A percentile compares a stretch with the other conserved stretches of the same genome.
Conservation (phyloP, 2,113 vertebrate genomes). For the Cyrtonyx montezumae region DNA sequence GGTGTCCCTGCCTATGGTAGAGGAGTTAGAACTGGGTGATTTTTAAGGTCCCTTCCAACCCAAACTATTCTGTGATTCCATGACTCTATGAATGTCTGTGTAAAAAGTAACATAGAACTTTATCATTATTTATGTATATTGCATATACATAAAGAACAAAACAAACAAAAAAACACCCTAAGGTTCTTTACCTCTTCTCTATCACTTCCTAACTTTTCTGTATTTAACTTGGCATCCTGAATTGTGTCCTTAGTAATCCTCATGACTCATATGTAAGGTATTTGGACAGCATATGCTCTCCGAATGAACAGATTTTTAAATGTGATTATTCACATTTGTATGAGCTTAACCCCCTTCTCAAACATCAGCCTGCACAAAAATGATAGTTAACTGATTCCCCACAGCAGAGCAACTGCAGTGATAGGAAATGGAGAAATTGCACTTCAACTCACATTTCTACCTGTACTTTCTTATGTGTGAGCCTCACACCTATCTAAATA, state of each 20-base stretch:
- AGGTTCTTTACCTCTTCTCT: not conserved
- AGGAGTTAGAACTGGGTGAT: not conserved
- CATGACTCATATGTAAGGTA: not conserved
- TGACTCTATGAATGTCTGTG: not conserved
- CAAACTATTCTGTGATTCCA: not conserved
- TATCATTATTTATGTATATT: not conserved
- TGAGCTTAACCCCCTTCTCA: not conserved
- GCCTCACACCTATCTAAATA: not conserved
- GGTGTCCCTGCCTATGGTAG: not conserved
- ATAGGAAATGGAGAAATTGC: not conserved
- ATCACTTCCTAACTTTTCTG: not conserved
- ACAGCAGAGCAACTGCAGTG: not conserved
- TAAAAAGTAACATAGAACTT: not conserved
- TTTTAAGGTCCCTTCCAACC: not conserved
- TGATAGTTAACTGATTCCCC: not conserved
- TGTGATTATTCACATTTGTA: not conserved
- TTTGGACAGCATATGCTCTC: not conserved
- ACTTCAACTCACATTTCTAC: not conserved
- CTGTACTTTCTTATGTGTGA: not conserved
- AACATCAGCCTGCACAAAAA: not conserved
- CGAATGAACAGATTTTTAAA: conserved; percentile 37
- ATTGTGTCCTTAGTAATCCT: not conserved
- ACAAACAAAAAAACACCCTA: not conserved
- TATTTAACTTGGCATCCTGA: not conserved
- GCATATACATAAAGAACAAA: not conserved